Percentiles rank a stretch among this genome's conserved stretches.
Conservation (phyloP, 2,797 vertebrate genomes). For the Sebastiscus albofasciatus region DNA sequence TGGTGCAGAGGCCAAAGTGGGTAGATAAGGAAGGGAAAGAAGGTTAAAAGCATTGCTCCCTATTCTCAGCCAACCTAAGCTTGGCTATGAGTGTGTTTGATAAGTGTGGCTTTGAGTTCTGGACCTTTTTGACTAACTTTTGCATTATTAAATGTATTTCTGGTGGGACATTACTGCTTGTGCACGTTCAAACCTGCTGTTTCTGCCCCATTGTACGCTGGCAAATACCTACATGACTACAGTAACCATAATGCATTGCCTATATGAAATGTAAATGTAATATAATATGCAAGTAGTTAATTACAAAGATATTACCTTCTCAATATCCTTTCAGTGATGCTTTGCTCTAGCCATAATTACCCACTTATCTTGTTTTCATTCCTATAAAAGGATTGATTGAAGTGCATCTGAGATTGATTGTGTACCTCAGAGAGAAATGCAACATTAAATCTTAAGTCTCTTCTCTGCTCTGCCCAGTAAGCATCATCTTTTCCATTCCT, state of each 20-base stretch:
- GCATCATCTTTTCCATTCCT: background rate
- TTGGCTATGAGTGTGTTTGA: background rate
- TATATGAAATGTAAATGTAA: background rate
- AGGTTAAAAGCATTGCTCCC: background rate
- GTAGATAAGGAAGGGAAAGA: background rate
- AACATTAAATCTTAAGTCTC: constrained; percentile 6
- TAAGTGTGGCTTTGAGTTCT: background rate
- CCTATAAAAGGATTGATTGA: background rate
- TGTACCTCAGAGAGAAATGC: constrained; percentile 6
- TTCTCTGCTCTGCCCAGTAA: constrained; percentile 6
- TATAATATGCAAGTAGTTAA: constrained; percentile 8
- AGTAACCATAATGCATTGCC: background rate
- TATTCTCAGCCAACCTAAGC: background rate
- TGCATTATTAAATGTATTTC: background rate
- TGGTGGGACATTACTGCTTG: background rate
- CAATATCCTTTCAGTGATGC: constrained; percentile 7
- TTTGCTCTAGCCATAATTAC: background rate
- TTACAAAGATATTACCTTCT: background rate
- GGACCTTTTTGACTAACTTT: background rate
- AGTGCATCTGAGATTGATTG: background rate
- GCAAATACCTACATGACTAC: background rate
- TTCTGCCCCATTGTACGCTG: background rate
- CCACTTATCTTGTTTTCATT: background rate
- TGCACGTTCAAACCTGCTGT: background rate
- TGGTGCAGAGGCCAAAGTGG: background rate